Base-by-base conservation (phyloP, 2,888 invertebrate genomes). In the Acleris sparsana region DNA sequence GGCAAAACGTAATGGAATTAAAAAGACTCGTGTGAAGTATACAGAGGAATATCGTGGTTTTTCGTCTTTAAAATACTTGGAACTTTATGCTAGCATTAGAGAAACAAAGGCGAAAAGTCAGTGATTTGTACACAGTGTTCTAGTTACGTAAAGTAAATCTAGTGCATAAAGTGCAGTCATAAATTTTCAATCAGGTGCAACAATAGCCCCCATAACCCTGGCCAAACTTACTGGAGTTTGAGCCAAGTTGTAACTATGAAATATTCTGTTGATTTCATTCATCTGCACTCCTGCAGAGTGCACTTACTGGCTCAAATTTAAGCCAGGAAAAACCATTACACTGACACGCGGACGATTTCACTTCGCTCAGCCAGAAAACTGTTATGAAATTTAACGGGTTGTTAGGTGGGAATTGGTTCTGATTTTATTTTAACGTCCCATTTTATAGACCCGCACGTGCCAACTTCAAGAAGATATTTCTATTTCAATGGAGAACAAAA, bases 231-330 rank as follows among this genome's bases (percentile, higher is more conserved):
- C 77, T 77, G 76, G 80, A 83, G 75, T 76, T 75, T 74, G 80
- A 78, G 84, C 86, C 84, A 86, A 86, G 82, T 84, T 84, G 73
- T 77, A 70, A 72, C 73, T 76, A 84, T 87, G 82, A 85, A 86
- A 85, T 87, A 87, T 84, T 86, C 82, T 80, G 79, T 80, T 76
- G 76, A 75, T 75, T 79, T 80, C 75, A 85, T 87, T 87, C 85
- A 84, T 80, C 73, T 73, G 69, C 70, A 76, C 72, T 72, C 74
- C 75, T 75, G 79, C 79, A 79, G 80, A 82, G 82, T 83, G 83
- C 84, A 84, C 80, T 84, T 82, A 82, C 80, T 83, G 79, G 82
- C 80, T 83, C 80, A 82, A 82, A 82, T 82, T 83, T 80, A 75
- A 80, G 75, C 77, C 73, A 77, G 72, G 72, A 72, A 78, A 39